Conservation (phyloP, 2,113 vertebrate species). For the Odontophorus gujanensis region DNA sequence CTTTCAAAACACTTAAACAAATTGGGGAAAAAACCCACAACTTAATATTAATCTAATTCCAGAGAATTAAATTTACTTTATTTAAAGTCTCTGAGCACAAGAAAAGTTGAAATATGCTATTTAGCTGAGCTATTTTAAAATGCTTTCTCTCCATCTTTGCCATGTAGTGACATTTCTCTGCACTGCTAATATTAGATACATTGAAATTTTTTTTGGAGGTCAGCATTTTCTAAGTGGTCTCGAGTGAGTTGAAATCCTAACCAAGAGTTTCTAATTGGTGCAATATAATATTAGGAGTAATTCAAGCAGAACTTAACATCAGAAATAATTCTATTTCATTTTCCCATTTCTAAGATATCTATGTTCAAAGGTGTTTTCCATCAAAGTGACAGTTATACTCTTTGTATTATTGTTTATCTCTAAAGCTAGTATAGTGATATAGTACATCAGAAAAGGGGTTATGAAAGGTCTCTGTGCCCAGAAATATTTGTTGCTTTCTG, state of each 20-base stretch:
- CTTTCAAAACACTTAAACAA: background rate
- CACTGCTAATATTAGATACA: background rate
- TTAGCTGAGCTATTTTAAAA: background rate
- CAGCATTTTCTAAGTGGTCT: background rate
- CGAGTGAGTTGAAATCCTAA: background rate
- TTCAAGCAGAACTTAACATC: background rate
- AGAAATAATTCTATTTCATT: background rate
- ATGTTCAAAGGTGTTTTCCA: fast-evolving
- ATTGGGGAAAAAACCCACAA: fast-evolving
- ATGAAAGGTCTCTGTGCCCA: fast-evolving
- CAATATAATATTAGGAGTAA: background rate
- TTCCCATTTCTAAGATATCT: background rate
- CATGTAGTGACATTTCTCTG: background rate
- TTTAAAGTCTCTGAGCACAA: background rate
- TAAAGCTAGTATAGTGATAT: background rate
- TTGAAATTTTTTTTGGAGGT: background rate
- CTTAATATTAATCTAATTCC: background rate
- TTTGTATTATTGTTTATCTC: background rate
- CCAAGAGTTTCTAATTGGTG: background rate
- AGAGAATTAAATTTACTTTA: background rate
- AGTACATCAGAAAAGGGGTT: background rate
- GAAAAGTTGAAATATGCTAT: background rate
- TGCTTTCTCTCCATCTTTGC: background rate
- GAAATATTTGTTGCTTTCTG: background rate
- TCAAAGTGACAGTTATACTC: background rate